Evolutionary conservation across 2,888 invertebrate genomes (phyloP), one percentile per base, ranked within the genome.

Genomic region (Helleia helle): DNA sequence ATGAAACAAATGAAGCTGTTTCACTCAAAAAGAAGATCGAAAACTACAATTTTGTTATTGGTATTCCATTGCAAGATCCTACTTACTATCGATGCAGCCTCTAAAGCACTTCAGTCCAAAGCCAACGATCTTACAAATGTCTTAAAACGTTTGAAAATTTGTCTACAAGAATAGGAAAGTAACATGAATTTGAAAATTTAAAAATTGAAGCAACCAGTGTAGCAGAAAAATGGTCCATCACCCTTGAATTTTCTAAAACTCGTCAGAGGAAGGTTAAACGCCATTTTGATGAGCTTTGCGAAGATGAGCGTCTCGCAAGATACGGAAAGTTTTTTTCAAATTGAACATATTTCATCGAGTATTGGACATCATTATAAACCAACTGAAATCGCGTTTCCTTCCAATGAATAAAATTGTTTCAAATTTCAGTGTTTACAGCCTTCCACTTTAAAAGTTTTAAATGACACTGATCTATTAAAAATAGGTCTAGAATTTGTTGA

Each of bases 271-370:
- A 48, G 42, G 43, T 46, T 25, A 50, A 48, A 50, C 47, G 47
- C 43, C 47, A 46, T 50, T 50, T 46, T 47, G 47, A 51, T 30
- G 46, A 48, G 36, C 46, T 52, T 48, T 52, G 46, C 42, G 46
- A 48, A 46, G 49, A 47, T 44, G 44, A 48, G 43, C 44, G 42
- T 47, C 44, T 49, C 45, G 48, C n/a, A n/a, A n/a, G n/a, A n/a
- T 48, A 46, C 41, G 42, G 42, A 47, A 48, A 44, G 41, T 31
- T 34, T 44, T 38, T 24, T 41, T 36, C 17, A 44, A 41, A 44
- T 38, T 41, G 41, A 49, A 48, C 43, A 40, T 49, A 47, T 49
- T 48, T 41, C 47, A 47, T 49, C 41, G 44, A 42, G 42, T 46
- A 46, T 43, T 50, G 42, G 44, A 48, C 46, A 50, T 50, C 15